A percentile compares a stretch with the other conserved stretches of the same genome.
Conservation (phyloP, 2,888 invertebrate genomes). For the Kuschelorhynchus macadamiae region DNA sequence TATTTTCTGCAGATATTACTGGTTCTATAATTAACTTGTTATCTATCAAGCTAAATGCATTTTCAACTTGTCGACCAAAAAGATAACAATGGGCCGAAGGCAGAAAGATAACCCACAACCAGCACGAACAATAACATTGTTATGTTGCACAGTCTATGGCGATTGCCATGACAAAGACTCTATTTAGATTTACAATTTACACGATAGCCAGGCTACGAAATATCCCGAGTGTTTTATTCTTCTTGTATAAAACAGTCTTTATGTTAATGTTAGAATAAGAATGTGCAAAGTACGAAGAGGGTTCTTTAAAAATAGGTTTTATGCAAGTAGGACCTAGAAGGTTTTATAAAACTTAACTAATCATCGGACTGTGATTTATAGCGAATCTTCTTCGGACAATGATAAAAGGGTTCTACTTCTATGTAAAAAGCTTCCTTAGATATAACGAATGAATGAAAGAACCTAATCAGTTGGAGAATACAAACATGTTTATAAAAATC, state of each 20-base stretch:
- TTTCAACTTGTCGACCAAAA: neutral
- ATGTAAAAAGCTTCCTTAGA: too few relatives aligned
- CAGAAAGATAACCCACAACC: slow-evolving; percentile 1
- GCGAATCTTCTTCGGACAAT: too few relatives aligned
- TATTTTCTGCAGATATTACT: neutral
- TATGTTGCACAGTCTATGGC: neutral
- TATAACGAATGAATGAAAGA: too few relatives aligned
- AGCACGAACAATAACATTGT: neutral
- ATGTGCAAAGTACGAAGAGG: too few relatives aligned
- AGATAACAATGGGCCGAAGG: slow-evolving; percentile 1
- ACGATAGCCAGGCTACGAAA: neutral
- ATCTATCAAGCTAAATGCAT: slow-evolving; percentile 1
- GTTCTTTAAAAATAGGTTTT: too few relatives aligned
- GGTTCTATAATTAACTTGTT: slow-evolving; percentile 3
- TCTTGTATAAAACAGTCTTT: neutral
- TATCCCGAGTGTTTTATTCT: neutral
- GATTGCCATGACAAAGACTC: slow-evolving; percentile 8
- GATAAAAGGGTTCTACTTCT: too few relatives aligned
- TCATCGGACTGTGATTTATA: too few relatives aligned
- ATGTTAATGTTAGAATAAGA: too few relatives aligned
- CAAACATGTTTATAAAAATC: too few relatives aligned
- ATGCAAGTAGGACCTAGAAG: too few relatives aligned
- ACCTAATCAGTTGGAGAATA: too few relatives aligned
- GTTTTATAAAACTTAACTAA: too few relatives aligned
- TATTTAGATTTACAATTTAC: slow-evolving; percentile 6